Evolutionary conservation across 2,797 vertebrate genomes (phyloP), one percentile per base, ranked within the genome.

Genomic region (Chloroceryle inda): DNA sequence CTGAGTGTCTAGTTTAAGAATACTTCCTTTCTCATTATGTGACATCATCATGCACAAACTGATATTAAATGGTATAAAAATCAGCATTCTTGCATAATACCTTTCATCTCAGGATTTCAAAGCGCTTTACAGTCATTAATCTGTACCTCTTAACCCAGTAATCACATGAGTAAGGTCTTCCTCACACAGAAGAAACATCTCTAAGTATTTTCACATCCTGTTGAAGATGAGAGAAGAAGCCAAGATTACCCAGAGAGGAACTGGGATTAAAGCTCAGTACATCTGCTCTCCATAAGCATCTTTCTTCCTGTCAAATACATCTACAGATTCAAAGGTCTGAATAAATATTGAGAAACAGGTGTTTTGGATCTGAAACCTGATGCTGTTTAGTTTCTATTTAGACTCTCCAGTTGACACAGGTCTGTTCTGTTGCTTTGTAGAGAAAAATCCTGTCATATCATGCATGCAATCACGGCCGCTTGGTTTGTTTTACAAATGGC

Each of bases 51-150:
- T 68, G 56, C 85, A 79, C 67, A 93, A 78, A 91, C 47, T 50
- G 6, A 80, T 89, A 89, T 35, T 82, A 93, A 74, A 77, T 76
- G 24, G 26, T 79, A 83, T 64, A 94, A 91, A 91, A 94, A 88
- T 62, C 53, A 93, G 71, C 38, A 83, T 63, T 59, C 72, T 88
- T 91, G 68, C 64, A 61, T 71, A 86, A 87, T 61, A 53, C 42
- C 86, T 96, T 94, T 95, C 81, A 93, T 93, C 81, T 96, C 72
- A 67, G 75, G 53, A 89, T 96, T 92, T 89, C 95, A 96, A 92
- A 95, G 87, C 44, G 24, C 62, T 94, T 91, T 69, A 22, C 68
- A 88, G 16, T 91, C 79, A 91, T 91, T 93, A 88, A 74, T 85
- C 78, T 93, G 64, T 71, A 49, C 44, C 23, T 87, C 74, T 91